Conservation (phyloP, 2,888 invertebrate genomes). For the Myopa testacea region DNA sequence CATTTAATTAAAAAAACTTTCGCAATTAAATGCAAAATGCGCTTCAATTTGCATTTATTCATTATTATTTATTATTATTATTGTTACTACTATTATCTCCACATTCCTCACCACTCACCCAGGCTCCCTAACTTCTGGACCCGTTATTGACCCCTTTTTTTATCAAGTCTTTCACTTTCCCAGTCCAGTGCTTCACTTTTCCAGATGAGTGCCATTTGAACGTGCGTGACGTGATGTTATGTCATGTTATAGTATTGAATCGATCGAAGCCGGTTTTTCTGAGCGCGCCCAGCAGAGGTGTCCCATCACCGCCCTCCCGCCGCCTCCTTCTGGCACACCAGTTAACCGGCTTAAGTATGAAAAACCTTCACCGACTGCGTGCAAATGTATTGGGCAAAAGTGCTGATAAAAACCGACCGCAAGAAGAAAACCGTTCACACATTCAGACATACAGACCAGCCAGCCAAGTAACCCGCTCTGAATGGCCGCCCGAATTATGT, state of each 20-base stretch:
- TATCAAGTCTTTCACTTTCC: too few relatives aligned
- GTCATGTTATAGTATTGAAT: not conserved
- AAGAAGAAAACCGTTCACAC: constrained; percentile 3
- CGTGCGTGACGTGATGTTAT: not conserved
- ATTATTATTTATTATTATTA: constrained; percentile 16
- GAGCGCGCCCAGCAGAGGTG: too few relatives aligned
- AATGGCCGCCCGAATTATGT: constrained; percentile 5
- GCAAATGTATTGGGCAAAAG: not conserved
- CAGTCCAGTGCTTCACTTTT: too few relatives aligned
- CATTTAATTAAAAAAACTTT: constrained; percentile 53
- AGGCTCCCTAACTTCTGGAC: too few relatives aligned
- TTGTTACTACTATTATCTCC: not conserved
- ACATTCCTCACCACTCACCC: too few relatives aligned
- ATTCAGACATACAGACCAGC: not conserved
- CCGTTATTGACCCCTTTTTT: too few relatives aligned
- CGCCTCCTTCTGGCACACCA: not conserved
- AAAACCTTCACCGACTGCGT: not conserved
- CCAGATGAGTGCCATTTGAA: not conserved
- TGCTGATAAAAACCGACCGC: not conserved
- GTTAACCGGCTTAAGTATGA: not conserved
- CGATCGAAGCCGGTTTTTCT: not conserved
- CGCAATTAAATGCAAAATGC: constrained; percentile 50
- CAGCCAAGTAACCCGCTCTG: not conserved
- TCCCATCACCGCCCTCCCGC: too few relatives aligned
- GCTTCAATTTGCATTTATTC: constrained; percentile 28